These are phyloP conservation scores for Meandrina meandrites DNA, from an alignment of 92 coral and sea anemone genomes.

Conservation along the genomic window DNA sequence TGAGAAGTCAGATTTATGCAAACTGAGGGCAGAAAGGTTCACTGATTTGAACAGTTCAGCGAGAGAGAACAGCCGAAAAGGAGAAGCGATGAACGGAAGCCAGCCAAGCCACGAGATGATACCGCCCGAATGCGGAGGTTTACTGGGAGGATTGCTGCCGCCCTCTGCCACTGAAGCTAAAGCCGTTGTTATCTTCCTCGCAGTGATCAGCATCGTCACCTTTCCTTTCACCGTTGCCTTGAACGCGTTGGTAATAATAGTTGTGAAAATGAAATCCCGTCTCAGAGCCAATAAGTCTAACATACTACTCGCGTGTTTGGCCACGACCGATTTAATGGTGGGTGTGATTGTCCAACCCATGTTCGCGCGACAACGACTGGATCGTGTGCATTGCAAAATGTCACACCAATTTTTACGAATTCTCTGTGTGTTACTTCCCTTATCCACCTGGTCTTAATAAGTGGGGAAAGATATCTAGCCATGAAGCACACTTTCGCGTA, in stretches of 20 bases:
- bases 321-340: background rate
- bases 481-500: background rate
- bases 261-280: conserved; percentile 1
- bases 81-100: conserved; percentile 2
- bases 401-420: background rate
- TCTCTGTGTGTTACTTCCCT: background rate
- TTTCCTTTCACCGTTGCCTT: conserved; percentile 7
- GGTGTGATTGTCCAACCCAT: background rate
- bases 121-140: background rate
- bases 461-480: background rate
- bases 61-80: background rate
- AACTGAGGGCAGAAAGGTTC: background rate
- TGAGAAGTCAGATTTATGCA: no score
- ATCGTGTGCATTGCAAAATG: background rate
- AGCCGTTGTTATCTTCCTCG: background rate
- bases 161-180: background rate
- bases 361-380: background rate
- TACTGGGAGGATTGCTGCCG: background rate
- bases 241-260: conserved; percentile 6
- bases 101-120: background rate
- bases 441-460: background rate
- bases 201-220: background rate
- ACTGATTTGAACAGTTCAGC: background rate
- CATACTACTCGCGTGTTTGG: background rate
- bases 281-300: conserved; percentile 11